These are phyloP conservation scores for Struthidea cinerea DNA, from an alignment of 2,113 vertebrate genomes.

Conservation along the genomic window DNA sequence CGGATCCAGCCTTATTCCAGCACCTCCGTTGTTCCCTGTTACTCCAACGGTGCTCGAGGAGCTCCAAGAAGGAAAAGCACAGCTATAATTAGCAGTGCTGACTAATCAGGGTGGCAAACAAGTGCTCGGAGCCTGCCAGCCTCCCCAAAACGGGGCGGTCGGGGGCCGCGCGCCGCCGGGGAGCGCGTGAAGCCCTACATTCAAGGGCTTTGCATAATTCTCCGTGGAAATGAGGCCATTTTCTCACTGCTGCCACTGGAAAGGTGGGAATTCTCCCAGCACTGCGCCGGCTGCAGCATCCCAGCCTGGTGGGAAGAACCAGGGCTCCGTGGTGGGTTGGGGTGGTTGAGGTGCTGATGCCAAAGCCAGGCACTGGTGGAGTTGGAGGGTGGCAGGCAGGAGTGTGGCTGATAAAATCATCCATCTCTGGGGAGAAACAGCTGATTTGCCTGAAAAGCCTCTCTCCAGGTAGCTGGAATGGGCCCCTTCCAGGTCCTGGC, in stretches of 20 bases:
- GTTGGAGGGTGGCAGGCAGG: not conserved
- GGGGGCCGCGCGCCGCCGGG: not conserved
- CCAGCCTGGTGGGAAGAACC: not conserved
- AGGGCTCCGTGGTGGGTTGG: rapidly evolving
- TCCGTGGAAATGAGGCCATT: not conserved
- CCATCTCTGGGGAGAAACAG: not conserved
- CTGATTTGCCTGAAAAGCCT: not conserved
- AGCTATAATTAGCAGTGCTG: slow-evolving; percentile 55
- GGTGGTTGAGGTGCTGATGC: not conserved
- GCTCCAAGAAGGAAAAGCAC: not conserved
- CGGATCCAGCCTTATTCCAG: not conserved
- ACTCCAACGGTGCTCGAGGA: not conserved
- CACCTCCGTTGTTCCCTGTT: not conserved
- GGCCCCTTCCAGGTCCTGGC: rapidly evolving
- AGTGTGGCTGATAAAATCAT: not conserved
- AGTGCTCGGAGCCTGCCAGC: not conserved
- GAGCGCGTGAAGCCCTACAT: not conserved
- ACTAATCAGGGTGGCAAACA: slow-evolving; percentile 33
- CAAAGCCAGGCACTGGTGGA: not conserved
- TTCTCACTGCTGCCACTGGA: not conserved
- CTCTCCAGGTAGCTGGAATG: not conserved
- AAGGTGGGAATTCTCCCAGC: rapidly evolving
- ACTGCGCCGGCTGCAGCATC: not conserved
- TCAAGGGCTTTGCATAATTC: slow-evolving; percentile 1
- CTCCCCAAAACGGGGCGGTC: not conserved